Evolutionary conservation across 2,888 invertebrate genomes (phyloP).

Genomic region (Drosophila monieri): DNA sequence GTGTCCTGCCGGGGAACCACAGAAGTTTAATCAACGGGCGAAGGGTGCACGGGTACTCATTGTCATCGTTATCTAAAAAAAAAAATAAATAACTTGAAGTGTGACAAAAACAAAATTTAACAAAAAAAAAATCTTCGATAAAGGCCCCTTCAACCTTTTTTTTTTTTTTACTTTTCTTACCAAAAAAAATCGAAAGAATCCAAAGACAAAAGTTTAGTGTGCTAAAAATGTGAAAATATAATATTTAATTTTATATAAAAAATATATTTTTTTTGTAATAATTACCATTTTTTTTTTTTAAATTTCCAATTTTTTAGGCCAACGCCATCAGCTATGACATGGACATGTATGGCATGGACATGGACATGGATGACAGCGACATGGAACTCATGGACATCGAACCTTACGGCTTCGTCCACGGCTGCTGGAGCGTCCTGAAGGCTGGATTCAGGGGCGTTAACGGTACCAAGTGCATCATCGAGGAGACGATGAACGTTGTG

Average conservation of each 20-base stretch:
- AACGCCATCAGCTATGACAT: conserved; percentile 19
- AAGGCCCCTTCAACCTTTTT: not conserved
- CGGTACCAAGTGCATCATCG: conserved; percentile 54
- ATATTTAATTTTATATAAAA: not conserved
- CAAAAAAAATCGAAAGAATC: not conserved
- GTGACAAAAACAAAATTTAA: conserved; percentile 12
- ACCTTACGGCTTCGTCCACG: conserved; percentile 22
- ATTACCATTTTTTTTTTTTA: too few relatives aligned
- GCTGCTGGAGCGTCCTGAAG: conserved; percentile 10
- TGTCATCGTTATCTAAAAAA: not conserved
- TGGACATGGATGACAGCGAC: not conserved
- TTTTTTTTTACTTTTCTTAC: not conserved
- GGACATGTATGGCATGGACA: conserved; percentile 4
- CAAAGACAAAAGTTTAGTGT: not conserved
- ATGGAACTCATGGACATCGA: conserved; percentile 51
- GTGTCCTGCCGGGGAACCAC: conserved; percentile 12
- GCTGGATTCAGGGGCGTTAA: conserved; percentile 29
- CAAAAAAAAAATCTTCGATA: not conserved
- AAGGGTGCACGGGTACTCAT: not conserved
- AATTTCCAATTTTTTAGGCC: conserved; percentile 32
- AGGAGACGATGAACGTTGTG: conserved; percentile 48
- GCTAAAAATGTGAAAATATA: not conserved
- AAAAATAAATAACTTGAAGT: not conserved
- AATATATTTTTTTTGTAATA: not conserved
- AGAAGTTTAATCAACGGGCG: not conserved